These are phyloP conservation scores for Nomada hirtipes DNA, from an alignment of 2,888 invertebrate genomes.

Conservation along the genomic window DNA sequence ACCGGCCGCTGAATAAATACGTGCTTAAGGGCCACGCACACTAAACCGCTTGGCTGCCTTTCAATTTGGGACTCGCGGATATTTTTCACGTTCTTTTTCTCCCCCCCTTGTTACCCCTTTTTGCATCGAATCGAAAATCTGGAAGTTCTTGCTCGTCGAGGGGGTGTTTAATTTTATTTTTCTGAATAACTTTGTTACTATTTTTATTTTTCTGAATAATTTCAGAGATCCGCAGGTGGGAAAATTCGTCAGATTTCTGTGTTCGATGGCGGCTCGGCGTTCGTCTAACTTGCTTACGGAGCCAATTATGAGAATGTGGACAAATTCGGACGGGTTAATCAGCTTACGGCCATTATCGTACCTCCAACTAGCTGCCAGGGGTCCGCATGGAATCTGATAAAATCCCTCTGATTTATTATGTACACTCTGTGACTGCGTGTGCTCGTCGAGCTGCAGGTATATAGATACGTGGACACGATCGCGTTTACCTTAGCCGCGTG, in stretches of 20 bases:
- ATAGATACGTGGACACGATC: constrained; percentile 32
- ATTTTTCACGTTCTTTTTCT: no score
- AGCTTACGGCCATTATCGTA: constrained; percentile 81
- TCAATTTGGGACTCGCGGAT: constrained; percentile 26
- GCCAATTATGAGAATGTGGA: constrained; percentile 82
- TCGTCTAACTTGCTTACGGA: constrained; percentile 72
- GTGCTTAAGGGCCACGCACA: constrained; percentile 70
- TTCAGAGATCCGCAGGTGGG: no score
- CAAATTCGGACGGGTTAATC: constrained; percentile 82
- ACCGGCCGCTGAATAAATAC: constrained; percentile 74
- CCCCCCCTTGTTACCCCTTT: no score
- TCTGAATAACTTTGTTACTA: no score
- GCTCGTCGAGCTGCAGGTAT: constrained; percentile 44
- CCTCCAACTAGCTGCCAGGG: constrained; percentile 76
- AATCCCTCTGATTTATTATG: constrained; percentile 80
- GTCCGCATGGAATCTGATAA: constrained; percentile 82
- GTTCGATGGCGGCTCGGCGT: no score
- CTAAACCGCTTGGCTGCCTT: constrained; percentile 11
- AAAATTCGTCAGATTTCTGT: no score
- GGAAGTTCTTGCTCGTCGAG: background rate
- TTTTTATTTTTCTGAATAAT: background rate
- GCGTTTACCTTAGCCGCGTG: constrained; percentile 32
- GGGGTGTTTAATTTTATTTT: background rate
- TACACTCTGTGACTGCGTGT: constrained; percentile 69
- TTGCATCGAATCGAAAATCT: background rate